phyloP scores from a whole-genome alignment of 2,888 invertebrate genomes.

The Polylopha cassiicola region DNA sequence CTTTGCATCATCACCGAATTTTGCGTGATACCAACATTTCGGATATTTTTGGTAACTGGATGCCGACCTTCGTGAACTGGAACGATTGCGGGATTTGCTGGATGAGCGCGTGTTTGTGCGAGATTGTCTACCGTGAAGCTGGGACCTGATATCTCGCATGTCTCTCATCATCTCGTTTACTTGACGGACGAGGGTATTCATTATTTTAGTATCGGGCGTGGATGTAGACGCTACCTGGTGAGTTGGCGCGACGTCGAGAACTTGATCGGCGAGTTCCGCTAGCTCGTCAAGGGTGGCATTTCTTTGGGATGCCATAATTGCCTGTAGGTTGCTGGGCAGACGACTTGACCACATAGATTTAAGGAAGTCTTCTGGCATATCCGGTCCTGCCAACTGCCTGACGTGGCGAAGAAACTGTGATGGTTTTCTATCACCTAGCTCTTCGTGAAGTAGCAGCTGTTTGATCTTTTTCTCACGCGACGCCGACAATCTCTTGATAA shows the following conservation, averaged over 20 bases:
- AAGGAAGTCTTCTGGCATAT: background rate
- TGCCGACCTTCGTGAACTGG: background rate
- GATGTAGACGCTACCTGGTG: background rate
- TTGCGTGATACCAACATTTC: slow-evolving; percentile 23
- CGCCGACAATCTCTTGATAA: no score
- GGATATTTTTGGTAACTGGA: slow-evolving; percentile 7
- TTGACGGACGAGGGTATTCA: background rate
- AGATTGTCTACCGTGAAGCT: background rate
- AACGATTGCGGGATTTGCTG: background rate
- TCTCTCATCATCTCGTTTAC: background rate
- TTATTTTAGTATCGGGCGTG: background rate
- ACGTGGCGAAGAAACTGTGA: no score
- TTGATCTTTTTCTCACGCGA: no score
- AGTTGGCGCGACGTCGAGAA: background rate
- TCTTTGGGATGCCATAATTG: background rate
- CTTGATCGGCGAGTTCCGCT: slow-evolving; percentile 3
- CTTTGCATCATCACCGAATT: slow-evolving; percentile 9
- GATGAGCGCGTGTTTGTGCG: background rate
- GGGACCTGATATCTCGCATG: background rate
- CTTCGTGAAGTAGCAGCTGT: no score
- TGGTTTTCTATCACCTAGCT: no score
- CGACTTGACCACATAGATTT: background rate
- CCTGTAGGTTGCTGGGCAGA: background rate
- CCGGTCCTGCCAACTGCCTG: background rate
- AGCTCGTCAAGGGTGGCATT: background rate